Conservation (phyloP, 2,797 vertebrate species). For the Trachurus trachurus region DNA sequence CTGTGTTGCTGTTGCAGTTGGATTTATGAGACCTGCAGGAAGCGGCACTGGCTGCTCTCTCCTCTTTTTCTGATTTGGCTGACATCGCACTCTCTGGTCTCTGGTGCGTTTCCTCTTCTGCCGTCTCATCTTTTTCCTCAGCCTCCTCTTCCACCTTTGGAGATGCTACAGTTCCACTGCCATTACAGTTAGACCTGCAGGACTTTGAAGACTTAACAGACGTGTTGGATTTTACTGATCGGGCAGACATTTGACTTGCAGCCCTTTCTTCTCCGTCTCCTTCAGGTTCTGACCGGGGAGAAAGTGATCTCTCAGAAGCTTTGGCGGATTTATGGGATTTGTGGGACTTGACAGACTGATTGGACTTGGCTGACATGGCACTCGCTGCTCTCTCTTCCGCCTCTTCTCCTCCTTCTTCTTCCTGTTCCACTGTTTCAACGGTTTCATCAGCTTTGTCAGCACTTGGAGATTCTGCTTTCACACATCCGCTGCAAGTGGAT, state of each 20-base stretch:
- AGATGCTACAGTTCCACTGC: not conserved
- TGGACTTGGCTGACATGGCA: constrained; percentile 70
- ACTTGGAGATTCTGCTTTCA: constrained; percentile 31
- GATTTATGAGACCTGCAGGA: constrained; percentile 25
- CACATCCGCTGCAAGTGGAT: constrained; percentile 62
- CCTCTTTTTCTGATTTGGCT: constrained; percentile 31
- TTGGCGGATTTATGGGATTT: constrained; percentile 63
- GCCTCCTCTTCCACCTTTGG: not conserved
- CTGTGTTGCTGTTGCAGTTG: constrained; percentile 10
- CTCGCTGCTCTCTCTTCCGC: constrained; percentile 64
- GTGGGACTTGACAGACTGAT: constrained; percentile 66
- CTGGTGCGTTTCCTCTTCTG: constrained; percentile 41
- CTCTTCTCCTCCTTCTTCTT: constrained; percentile 37
- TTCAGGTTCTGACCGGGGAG: constrained; percentile 33
- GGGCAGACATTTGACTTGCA: constrained; percentile 57
- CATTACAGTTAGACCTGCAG: constrained; percentile 17
- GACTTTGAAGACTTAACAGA: constrained; percentile 59
- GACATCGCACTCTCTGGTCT: constrained; percentile 41
- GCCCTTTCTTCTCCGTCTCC: constrained; percentile 61
- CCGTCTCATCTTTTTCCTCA: constrained; percentile 4
- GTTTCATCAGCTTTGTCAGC: not conserved
- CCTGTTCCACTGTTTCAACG: not conserved
- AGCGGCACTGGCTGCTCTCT: constrained; percentile 33
- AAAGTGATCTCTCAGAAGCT: constrained; percentile 58
- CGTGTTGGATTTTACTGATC: constrained; percentile 52